These are phyloP conservation scores for Hymenopus coronatus DNA, from an alignment of 2,888 invertebrate species.

Conservation along the genomic window DNA sequence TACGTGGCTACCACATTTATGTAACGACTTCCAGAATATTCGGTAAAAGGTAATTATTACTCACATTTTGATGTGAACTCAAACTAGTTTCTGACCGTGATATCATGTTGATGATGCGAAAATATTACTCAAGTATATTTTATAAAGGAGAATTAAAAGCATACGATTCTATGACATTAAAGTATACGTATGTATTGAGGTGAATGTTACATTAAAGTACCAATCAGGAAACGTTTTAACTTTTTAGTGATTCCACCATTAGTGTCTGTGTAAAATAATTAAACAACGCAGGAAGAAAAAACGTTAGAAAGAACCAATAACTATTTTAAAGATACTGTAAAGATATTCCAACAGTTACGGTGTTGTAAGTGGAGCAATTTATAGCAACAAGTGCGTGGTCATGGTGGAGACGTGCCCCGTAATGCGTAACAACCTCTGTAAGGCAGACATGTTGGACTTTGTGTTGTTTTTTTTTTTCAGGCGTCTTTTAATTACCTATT, in stretches of 20 bases:
- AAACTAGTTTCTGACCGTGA: not conserved
- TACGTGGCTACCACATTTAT: too few relatives aligned
- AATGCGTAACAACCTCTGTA: not conserved
- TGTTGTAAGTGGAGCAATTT: not conserved
- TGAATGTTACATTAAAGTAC: not conserved
- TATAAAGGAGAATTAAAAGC: not conserved
- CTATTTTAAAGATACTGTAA: not conserved
- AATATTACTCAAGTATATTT: not conserved
- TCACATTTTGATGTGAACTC: too few relatives aligned
- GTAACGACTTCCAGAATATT: too few relatives aligned
- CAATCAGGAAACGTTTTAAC: not conserved
- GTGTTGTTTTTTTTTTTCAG: too few relatives aligned
- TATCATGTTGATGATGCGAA: not conserved
- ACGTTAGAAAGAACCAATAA: not conserved
- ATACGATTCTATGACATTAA: not conserved
- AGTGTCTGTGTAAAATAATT: not conserved
- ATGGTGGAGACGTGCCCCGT: not conserved
- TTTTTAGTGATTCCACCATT: not conserved
- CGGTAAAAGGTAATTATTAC: too few relatives aligned
- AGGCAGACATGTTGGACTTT: not conserved
- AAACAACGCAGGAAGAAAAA: not conserved
- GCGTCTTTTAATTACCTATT: too few relatives aligned
- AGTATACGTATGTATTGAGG: not conserved
- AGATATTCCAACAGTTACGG: not conserved
- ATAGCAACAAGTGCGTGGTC: not conserved